A percentile compares a stretch with the other conserved stretches of the same genome.
Conservation (phyloP, 2,797 vertebrate species). For the Enteromius trimaculatus region DNA sequence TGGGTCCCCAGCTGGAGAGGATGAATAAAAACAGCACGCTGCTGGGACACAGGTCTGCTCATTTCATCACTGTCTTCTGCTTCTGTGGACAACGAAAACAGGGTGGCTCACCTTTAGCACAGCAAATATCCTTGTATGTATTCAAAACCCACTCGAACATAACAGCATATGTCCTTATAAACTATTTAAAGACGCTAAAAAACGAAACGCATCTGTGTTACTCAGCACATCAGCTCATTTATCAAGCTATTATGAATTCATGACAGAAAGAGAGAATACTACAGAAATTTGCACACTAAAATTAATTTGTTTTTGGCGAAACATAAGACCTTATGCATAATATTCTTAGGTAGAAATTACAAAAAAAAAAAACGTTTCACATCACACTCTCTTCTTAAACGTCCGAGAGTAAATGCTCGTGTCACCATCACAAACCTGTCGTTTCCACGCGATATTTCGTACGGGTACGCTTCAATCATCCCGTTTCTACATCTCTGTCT, state of each 20-base stretch:
- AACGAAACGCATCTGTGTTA: neutral
- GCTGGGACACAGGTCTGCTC: constrained; percentile 23
- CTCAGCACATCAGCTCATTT: neutral
- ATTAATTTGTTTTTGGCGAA: neutral
- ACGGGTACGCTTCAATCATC: neutral
- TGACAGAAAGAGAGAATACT: constrained; percentile 1
- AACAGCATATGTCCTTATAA: neutral
- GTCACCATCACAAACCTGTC: neutral
- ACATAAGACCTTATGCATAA: too few species aligned
- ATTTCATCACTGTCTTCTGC: constrained; percentile 42
- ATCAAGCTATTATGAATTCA: constrained; percentile 9
- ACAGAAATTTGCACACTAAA: neutral
- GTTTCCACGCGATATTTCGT: neutral
- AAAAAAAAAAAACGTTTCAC: neutral
- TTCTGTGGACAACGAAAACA: constrained; percentile 17
- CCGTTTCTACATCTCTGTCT: constrained; percentile 27
- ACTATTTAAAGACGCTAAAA: neutral
- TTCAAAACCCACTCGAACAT: neutral
- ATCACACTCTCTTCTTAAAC: neutral
- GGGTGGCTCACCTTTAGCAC: constrained; percentile 34
- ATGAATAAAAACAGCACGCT: constrained; percentile 41
- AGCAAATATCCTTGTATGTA: neutral
- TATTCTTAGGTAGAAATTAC: neutral
- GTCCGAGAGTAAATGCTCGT: neutral
- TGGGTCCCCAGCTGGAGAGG: constrained; percentile 34